Evolutionary conservation across 2,113 vertebrate genomes (phyloP).

Genomic region (Boleophthalmus pectinirostris): DNA sequence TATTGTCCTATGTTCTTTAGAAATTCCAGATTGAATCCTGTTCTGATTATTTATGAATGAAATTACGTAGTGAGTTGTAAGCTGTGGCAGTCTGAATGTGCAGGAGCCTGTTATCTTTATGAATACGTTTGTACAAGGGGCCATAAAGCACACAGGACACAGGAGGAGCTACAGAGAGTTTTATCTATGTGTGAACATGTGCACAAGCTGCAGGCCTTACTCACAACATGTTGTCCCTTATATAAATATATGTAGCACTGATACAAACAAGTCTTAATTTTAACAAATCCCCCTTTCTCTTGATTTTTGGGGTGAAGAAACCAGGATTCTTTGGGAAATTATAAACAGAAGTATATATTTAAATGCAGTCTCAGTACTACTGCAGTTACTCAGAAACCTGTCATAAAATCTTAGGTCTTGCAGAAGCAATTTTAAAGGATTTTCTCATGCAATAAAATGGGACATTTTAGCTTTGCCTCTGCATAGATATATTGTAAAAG

Average conservation of each 20-base stretch:
- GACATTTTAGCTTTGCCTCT: no score
- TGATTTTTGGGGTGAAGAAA: neutral
- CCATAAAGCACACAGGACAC: constrained; percentile 12
- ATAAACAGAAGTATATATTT: no score
- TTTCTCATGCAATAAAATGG: no score
- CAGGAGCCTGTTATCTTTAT: neutral
- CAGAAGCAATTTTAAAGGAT: no score
- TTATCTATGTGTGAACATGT: neutral
- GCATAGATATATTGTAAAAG: no score
- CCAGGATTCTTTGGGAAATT: no score
- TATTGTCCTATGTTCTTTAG: neutral
- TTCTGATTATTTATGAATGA: neutral
- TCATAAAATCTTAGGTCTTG: no score
- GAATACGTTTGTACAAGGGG: neutral
- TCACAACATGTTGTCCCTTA: neutral
- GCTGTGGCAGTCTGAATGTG: neutral
- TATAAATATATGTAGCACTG: no score
- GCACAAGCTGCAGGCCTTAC: neutral
- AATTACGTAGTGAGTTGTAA: neutral
- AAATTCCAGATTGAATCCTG: neutral
- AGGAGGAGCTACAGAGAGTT: neutral
- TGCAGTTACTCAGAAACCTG: no score
- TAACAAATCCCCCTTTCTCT: neutral
- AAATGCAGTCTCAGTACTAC: no score
- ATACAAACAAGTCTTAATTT: no score